Percentiles rank a stretch among this genome's conserved stretches.
These are phyloP conservation scores for Ariolimax columbianus DNA, from an alignment of 2,888 invertebrate genomes.

Conservation along the genomic window DNA sequence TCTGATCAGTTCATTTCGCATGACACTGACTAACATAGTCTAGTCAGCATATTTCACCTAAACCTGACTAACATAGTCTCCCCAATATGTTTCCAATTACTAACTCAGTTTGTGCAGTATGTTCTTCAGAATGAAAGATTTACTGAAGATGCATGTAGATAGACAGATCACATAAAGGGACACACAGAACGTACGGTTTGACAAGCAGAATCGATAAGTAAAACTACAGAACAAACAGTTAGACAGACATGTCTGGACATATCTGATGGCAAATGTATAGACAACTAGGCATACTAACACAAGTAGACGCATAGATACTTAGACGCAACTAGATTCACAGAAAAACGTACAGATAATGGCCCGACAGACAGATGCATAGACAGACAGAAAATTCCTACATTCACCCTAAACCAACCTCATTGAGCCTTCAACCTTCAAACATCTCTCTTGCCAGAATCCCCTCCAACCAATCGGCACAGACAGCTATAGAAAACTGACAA, in stretches of 20 bases:
- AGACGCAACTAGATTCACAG: neutral
- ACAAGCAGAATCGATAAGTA: too few species aligned
- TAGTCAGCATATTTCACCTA: too few species aligned
- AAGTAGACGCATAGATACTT: neutral
- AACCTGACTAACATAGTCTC: too few species aligned
- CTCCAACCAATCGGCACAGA: neutral
- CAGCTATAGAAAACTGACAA: constrained; percentile 20
- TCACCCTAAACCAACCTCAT: neutral
- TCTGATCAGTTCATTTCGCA: too few species aligned
- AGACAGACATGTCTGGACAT: neutral
- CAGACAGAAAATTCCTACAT: neutral
- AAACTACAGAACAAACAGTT: too few species aligned
- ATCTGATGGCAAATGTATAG: neutral
- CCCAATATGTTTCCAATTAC: too few species aligned
- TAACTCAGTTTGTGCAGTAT: too few species aligned
- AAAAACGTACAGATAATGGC: neutral
- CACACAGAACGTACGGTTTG: too few species aligned
- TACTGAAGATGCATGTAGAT: too few species aligned
- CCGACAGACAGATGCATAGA: neutral
- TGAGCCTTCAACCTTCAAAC: neutral
- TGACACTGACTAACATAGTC: too few species aligned
- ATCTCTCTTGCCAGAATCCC: neutral
- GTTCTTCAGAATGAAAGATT: too few species aligned
- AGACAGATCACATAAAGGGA: too few species aligned
- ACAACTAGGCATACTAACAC: neutral